Base-by-base conservation (phyloP, 1,140 invertebrate genomes). In the Habropoda laboriosa region DNA sequence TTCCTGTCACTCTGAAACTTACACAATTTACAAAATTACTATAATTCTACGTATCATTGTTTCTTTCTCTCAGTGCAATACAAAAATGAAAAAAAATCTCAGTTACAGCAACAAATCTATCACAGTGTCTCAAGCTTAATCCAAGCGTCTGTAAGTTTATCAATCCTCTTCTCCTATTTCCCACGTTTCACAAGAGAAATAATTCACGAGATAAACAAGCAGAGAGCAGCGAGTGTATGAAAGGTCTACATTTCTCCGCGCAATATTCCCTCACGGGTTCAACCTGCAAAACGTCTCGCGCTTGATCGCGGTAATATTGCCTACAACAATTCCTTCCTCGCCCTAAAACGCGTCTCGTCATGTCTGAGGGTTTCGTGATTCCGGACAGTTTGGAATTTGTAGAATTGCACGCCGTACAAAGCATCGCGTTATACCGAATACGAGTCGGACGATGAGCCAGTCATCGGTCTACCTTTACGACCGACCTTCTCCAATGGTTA, bases 301-400 rank as follows among this genome's bases (percentile, higher is more conserved):
- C 53, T 27, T 60, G 40, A 47, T 78, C 75, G 64, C 80, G 64
- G 51, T 80, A 75, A 53, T 81, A 63, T 75, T 42, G 47, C 40
- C 63, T 27, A 55, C 53, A 78, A 49, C 61, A 72, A 45, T 78
- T 45, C 40, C 60, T 66, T 38, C 38, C 49, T 38, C 49, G 61
- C 58, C 51, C 16, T n/a, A 68, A 40, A 73, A 66, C 67, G 24
- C 61, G 24, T 49, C 27, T 61, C 32, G 42, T 27, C 40, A 55
- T 58, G 45, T 78, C 68, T 18, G 80, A 45, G 45, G 49, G 51
- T 51, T 79, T 27, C 79, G 60, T 58, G 74, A 82, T 73, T 63
- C 61, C 67, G 57, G 51, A 67, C 73, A 61, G 64, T 83, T 83
- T 49, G 38, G 32, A 49, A 64, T 82, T 79, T 82, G 66, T 72